Evolutionary conservation across 2,113 vertebrate species (phyloP), one percentile per base, ranked within the genome.

Genomic region (Campylomormyrus tamandua): DNA sequence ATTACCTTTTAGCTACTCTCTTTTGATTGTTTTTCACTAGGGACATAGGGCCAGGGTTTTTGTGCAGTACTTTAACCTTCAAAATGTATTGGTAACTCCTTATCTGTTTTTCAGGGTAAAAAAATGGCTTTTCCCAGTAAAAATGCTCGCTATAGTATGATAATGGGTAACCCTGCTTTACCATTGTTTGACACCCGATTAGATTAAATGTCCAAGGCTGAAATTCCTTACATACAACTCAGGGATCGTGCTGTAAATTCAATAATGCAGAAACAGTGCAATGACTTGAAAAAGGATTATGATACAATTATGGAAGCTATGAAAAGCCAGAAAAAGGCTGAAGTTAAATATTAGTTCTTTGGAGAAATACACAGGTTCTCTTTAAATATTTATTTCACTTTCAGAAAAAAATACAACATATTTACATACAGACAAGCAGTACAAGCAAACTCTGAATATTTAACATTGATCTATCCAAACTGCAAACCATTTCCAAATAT

Each of bases 341-440:
- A 27, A 10, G 42, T 45, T 9, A 45, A 45, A 84, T 86, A 48
- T 13, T 49, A 49, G 4, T 86, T 48, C 24, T 86, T 49, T 86
- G 24, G 42, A 27, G 3, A 49, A 49, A n/a, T n/a, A 15, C 19
- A 86, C 45, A 31, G 11, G 39, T 13, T 42, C 0, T 85, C 11
- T 83, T 89, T 83, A 83, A 58, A 7, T 88, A 90, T 90, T 91
- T 74, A 83, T 90, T 89, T 56, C 31, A 74, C 27, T 39, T 80
- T 80, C 5, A 45, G 31, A 91, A 86, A 90, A 17, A 83, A 53
- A 91, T 90, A 80, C 87, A 5, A 21, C 1, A 49, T 95, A 96
- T 95, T 92, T 95, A 95, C 94, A 96, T 56, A 27, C 93, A 91
- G 80, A 92, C 94, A 95, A 92, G 94, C 19, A 62, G 21, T 85